Evolutionary conservation across 2,888 invertebrate species (phyloP).

Genomic region (Ormyrus rosae): DNA sequence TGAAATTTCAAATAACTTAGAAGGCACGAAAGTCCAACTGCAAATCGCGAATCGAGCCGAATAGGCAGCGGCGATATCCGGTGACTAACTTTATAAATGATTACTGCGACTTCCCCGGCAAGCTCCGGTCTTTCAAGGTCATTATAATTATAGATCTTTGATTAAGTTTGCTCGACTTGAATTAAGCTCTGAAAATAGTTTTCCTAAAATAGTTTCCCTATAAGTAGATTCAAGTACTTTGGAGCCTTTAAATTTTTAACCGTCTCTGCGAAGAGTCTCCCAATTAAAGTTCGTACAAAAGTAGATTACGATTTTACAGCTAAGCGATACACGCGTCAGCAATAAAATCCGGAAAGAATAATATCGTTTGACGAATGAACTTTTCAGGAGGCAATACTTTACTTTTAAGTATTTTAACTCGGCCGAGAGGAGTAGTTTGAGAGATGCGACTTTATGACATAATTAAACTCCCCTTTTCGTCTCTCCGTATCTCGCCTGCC

Average conservation of each 20-base stretch:
- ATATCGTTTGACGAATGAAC: constrained; percentile 43
- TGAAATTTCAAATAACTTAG: too few species aligned
- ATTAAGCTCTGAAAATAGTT: constrained; percentile 3
- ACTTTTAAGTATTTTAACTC: constrained; percentile 34
- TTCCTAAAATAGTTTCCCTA: constrained; percentile 13
- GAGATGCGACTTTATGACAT: constrained; percentile 53
- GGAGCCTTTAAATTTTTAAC: constrained; percentile 1
- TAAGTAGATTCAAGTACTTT: constrained; percentile 11
- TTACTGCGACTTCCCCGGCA: background rate
- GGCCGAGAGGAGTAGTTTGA: constrained; percentile 41
- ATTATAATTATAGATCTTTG: constrained; percentile 32
- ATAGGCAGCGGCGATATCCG: background rate
- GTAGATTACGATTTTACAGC: constrained; percentile 10
- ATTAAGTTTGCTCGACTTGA: constrained; percentile 17
- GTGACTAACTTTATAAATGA: background rate
- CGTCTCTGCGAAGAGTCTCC: background rate
- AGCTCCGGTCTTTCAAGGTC: background rate
- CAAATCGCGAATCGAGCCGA: too few species aligned
- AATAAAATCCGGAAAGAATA: constrained; percentile 29
- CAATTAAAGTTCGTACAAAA: constrained; percentile 37
- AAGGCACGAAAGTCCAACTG: too few species aligned
- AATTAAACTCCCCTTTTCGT: constrained; percentile 49
- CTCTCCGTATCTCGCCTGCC: constrained; percentile 8
- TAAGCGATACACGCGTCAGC: background rate
- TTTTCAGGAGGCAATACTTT: constrained; percentile 32